Conservation (phyloP, 2,888 invertebrate species). For the Drosophila incognita region DNA sequence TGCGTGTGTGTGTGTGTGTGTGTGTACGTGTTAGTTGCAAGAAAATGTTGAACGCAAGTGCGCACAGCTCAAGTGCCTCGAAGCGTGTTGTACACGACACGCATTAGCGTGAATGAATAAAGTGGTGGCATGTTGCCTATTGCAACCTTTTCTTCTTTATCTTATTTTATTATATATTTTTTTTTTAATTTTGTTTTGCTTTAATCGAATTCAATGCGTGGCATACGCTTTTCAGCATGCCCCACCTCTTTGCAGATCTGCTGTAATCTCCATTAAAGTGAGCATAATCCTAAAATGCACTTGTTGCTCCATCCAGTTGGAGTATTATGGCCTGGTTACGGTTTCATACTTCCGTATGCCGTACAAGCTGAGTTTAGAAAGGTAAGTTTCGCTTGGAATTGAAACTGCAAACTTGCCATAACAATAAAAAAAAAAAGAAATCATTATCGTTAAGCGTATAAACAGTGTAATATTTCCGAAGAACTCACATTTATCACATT, state of each 20-base stretch:
- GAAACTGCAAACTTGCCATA: not conserved
- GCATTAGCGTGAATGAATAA: slow-evolving; percentile 82
- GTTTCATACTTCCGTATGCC: slow-evolving; percentile 56
- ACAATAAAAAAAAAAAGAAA: not conserved
- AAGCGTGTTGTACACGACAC: slow-evolving; percentile 79
- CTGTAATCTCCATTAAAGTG: slow-evolving; percentile 70
- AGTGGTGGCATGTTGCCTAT: slow-evolving; percentile 60
- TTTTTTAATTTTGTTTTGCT: slow-evolving; percentile 28
- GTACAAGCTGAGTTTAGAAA: slow-evolving; percentile 2
- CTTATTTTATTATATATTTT: not conserved
- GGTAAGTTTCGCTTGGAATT: not conserved
- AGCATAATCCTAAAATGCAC: slow-evolving; percentile 67
- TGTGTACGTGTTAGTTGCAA: slow-evolving; percentile 27
- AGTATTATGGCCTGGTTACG: slow-evolving; percentile 29
- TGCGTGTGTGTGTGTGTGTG: slow-evolving; percentile 13
- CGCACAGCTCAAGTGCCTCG: slow-evolving; percentile 65
- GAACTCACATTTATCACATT: not conserved
- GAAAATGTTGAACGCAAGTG: slow-evolving; percentile 42
- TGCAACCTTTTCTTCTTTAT: slow-evolving; percentile 36
- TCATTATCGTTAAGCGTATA: not conserved
- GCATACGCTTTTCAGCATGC: slow-evolving; percentile 21
- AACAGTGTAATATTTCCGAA: not conserved
- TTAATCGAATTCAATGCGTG: slow-evolving; percentile 71
- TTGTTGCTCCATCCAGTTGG: slow-evolving; percentile 52
- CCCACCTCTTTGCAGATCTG: slow-evolving; percentile 9